Conservation (phyloP, 2,797 vertebrate species). For the Setipinna tenuifilis region DNA sequence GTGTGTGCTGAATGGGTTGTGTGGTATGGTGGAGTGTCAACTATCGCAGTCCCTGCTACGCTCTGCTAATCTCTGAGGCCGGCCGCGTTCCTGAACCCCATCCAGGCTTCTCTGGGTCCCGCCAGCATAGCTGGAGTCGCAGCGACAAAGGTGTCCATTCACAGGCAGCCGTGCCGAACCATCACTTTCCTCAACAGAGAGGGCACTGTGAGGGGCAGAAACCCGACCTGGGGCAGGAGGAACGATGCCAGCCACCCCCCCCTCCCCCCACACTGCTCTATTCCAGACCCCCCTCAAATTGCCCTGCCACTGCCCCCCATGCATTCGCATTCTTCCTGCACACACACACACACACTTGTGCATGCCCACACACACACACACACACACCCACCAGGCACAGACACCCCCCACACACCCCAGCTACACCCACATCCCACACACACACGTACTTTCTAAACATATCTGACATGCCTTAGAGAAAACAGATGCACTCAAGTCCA, state of each 20-base stretch:
- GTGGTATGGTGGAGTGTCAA: conserved; percentile 68
- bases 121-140: conserved; percentile 48
- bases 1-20: not conserved
- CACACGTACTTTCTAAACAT: not conserved
- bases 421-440: not conserved
- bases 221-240: conserved; percentile 35
- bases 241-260: conserved; percentile 27
- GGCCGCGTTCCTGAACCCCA: conserved; percentile 72
- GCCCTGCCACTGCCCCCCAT: conserved; percentile 35
- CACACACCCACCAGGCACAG: not conserved
- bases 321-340: conserved; percentile 29
- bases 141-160: conserved; percentile 76
- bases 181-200: conserved; percentile 62
- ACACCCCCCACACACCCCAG: conserved; percentile 21
- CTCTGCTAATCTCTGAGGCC: conserved; percentile 77
- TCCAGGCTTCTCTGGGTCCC: conserved; percentile 62
- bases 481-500: not conserved
- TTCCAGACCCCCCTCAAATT: conserved; percentile 18
- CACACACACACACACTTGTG: conserved; percentile 35
- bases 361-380: conserved; percentile 17
- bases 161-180: conserved; percentile 65
- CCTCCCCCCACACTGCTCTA: not conserved
- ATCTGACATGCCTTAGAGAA: not conserved
- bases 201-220: conserved; percentile 53
- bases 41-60: conserved; percentile 76